A percentile compares a stretch with the other conserved stretches of the same genome.
These are phyloP conservation scores for Chascanopsetta lugubris DNA, from an alignment of 2,113 vertebrate species.

Conservation along the genomic window DNA sequence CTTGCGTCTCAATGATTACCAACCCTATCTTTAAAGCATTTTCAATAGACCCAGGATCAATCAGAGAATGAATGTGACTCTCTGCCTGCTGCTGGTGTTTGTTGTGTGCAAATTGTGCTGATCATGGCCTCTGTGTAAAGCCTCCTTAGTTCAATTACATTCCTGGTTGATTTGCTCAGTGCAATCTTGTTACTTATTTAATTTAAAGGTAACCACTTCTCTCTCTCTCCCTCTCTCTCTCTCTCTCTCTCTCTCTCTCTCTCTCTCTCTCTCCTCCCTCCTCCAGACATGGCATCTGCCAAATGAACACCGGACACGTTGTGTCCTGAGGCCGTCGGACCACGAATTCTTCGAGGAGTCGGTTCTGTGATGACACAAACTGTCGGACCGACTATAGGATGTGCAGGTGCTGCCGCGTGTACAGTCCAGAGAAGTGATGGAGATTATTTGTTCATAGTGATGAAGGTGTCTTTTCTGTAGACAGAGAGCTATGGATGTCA, in stretches of 20 bases:
- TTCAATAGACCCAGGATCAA: background rate
- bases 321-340: slow-evolving; percentile 70
- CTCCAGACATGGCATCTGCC: slow-evolving; percentile 66
- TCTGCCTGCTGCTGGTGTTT: background rate
- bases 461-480: slow-evolving; percentile 55
- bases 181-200: background rate
- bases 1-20: background rate
- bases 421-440: slow-evolving; percentile 33
- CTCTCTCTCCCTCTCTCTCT: slow-evolving; percentile 17
- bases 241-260: background rate
- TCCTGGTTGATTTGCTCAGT: background rate
- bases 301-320: slow-evolving; percentile 69
- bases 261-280: slow-evolving; percentile 18
- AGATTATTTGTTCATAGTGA: slow-evolving; percentile 57
- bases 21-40: background rate
- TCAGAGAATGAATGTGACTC: background rate
- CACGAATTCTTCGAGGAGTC: slow-evolving; percentile 76
- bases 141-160: background rate
- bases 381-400: slow-evolving; percentile 26
- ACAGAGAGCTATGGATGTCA: slow-evolving; percentile 55
- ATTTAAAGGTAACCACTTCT: background rate
- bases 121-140: background rate
- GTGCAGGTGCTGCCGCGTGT: background rate
- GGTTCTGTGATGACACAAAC: slow-evolving; percentile 64
- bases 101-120: too few species aligned